Base-by-base conservation (phyloP, 2,113 vertebrate species). In the Eubucco bourcierii region DNA sequence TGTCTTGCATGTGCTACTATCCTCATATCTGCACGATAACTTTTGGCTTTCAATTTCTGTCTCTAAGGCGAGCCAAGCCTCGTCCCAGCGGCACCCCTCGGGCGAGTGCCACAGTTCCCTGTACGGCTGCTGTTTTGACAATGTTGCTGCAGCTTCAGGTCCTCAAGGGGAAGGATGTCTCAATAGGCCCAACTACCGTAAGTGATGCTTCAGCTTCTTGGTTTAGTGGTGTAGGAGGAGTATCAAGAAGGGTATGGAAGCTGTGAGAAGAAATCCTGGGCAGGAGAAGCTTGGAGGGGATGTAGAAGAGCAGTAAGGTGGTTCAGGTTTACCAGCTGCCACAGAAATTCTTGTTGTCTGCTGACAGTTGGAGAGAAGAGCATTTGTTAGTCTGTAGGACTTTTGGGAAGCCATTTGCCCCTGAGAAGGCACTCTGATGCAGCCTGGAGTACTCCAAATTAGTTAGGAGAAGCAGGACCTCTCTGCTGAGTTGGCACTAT, bases 121-220 rank as follows among this genome's bases (percentile, higher is more conserved):
- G 55, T 99, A 98, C 1, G 99, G 99, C 71, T 99, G 99, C 96
- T 99, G 99, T 70, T 99, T 97, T 82, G 99, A 99, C 96, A 97
- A 98, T 1, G 34, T 97, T 14, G 97, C 98, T 29, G 94, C 97
- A 9, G 99, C 99, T 24, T 89, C 72, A 1, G 99, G 99, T 10
- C 98, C 98, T 86, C 96, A 67, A n/a, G 99, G 98, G 50, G 99
- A 99, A 94, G 98, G 98, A 83, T 99, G 99, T 87, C 96, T 90
- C 63, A 92, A 95, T 58, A 97, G 96, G 68, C 98, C 98, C 68
- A 92, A 74, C 91, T 95, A 98, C n/a, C 86, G 99, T 99, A 97
- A 98, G 98, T 96, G 60, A 77, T 19, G 12, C 65, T 93, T 89
- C 52, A 60, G 24, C 68, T 96, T 81, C 58, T 28, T 82, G 61